phyloP scores from a whole-genome alignment of 2,113 vertebrate species.

The Reinhardtius hippoglossoides region DNA sequence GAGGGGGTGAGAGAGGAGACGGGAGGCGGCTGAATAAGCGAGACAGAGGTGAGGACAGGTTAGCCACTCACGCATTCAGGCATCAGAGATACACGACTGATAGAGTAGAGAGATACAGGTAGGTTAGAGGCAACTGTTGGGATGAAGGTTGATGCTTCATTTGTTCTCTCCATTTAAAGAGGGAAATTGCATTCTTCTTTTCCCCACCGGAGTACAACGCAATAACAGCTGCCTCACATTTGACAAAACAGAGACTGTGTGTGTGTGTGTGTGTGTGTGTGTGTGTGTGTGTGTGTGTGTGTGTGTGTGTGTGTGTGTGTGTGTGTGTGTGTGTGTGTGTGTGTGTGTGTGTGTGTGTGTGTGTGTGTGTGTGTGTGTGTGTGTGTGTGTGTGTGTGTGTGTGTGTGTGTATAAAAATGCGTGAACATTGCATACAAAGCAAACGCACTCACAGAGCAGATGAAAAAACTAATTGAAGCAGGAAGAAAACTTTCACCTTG shows the following conservation, averaged over 20 bases:
- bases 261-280: neutral
- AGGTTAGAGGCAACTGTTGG: constrained; percentile 44
- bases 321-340: neutral
- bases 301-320: neutral
- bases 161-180: constrained; percentile 35
- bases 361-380: too few relatives aligned
- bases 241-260: neutral
- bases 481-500: constrained; percentile 5
- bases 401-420: neutral
- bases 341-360: neutral
- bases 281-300: too few relatives aligned
- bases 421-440: neutral
- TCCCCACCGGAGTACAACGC: neutral
- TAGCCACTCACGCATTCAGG: constrained; percentile 60
- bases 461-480: constrained; percentile 12
- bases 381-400: neutral
- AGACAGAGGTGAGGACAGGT: constrained; percentile 62
- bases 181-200: constrained; percentile 15
- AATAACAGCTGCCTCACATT: constrained; percentile 14
- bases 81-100: constrained; percentile 64
- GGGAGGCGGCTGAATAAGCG: constrained; percentile 35
- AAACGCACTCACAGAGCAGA: constrained; percentile 3
- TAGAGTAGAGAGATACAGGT: constrained; percentile 39
- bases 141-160: constrained; percentile 37
- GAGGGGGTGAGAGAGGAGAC: constrained; percentile 24